These are phyloP conservation scores for Thereva nobilitata DNA, from an alignment of 2,888 invertebrate species.

Conservation along the genomic window DNA sequence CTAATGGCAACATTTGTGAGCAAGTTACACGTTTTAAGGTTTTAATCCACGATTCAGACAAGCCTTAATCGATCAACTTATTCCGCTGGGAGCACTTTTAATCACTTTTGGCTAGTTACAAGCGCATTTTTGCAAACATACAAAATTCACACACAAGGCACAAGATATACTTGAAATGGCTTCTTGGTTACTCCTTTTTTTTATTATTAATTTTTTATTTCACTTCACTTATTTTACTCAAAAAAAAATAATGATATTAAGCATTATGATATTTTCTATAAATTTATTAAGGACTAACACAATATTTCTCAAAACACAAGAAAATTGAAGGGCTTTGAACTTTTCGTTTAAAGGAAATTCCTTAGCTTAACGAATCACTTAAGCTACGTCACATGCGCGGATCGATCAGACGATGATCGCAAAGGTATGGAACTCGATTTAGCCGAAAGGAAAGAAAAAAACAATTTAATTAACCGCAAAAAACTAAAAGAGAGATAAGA, in stretches of 20 bases:
- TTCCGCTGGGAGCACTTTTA: slow-evolving; percentile 16
- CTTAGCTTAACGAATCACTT: slow-evolving; percentile 1
- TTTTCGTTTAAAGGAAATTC: neutral
- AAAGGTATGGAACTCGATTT: neutral
- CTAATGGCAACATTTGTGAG: too few species aligned
- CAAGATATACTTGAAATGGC: neutral
- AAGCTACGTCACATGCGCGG: slow-evolving; percentile 30
- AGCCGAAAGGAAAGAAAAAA: too few species aligned
- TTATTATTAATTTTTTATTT: too few species aligned
- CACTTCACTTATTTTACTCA: too few species aligned
- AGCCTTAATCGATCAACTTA: slow-evolving; percentile 14
- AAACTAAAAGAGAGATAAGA: neutral
- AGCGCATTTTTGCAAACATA: slow-evolving; percentile 10
- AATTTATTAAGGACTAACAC: too few species aligned
- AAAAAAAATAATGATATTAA: too few species aligned
- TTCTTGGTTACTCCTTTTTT: too few species aligned
- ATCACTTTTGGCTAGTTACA: slow-evolving; percentile 5
- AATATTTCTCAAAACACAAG: too few species aligned
- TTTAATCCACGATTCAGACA: slow-evolving; percentile 12
- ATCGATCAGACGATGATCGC: slow-evolving; percentile 12
- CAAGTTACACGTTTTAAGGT: slow-evolving; percentile 18
- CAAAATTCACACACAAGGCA: slow-evolving; percentile 2
- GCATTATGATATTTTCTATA: too few species aligned
- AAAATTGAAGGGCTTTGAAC: too few species aligned
- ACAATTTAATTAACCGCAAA: neutral